Conservation (phyloP, 2,888 invertebrate species). For the Drosophila neoperkinsi region DNA sequence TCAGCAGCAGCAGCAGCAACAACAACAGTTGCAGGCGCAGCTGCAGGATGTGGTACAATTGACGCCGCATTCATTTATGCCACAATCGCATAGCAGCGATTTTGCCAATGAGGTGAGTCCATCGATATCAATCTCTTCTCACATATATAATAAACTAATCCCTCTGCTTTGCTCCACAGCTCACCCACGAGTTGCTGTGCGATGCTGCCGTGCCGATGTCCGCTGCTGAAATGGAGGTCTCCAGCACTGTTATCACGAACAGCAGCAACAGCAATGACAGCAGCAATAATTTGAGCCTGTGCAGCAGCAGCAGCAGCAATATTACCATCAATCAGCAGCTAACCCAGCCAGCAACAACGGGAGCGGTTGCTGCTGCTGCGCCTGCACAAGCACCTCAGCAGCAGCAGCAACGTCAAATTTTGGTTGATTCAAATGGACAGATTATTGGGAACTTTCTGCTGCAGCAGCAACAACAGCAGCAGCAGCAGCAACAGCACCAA, state of each 20-base stretch:
- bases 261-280: slow-evolving; percentile 84
- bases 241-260: slow-evolving; percentile 86
- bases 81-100: slow-evolving; percentile 59
- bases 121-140: not conserved
- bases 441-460: slow-evolving; percentile 83
- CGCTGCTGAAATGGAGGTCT: slow-evolving; percentile 87
- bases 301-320: slow-evolving; percentile 72
- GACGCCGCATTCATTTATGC: slow-evolving; percentile 67
- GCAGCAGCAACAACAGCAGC: slow-evolving; percentile 69
- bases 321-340: slow-evolving; percentile 55
- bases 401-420: slow-evolving; percentile 82
- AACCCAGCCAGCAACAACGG: slow-evolving; percentile 50
- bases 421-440: slow-evolving; percentile 84
- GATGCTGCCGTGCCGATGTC: slow-evolving; percentile 87
- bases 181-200: slow-evolving; percentile 86
- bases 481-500: slow-evolving; percentile 65
- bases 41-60: slow-evolving; percentile 65
- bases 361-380: slow-evolving; percentile 24
- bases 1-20: slow-evolving; percentile 51
- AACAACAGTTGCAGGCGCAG: slow-evolving; percentile 59
- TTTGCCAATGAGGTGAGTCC: slow-evolving; percentile 69
- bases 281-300: slow-evolving; percentile 81
- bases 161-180: slow-evolving; percentile 41
- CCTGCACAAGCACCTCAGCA: slow-evolving; percentile 68
- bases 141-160: not conserved